These are phyloP conservation scores for Trogon surrucura DNA, from an alignment of 2,113 vertebrate species.

Conservation along the genomic window DNA sequence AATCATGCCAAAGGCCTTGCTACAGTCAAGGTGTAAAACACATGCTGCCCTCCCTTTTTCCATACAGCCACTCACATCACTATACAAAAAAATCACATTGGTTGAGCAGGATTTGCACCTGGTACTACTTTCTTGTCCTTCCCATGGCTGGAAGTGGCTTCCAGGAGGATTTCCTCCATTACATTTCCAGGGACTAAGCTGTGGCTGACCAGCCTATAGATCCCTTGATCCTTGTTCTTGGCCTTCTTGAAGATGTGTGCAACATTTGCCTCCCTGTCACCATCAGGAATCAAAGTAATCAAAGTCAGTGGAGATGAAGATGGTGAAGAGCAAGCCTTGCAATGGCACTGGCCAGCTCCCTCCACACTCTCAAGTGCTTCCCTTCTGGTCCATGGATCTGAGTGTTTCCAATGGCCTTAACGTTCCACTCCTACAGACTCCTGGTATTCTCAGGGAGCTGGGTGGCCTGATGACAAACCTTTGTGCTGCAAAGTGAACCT, in stretches of 20 bases:
- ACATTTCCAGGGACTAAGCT: neutral
- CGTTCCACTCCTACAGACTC: rapidly evolving
- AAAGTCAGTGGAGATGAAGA: neutral
- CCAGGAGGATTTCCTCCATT: neutral
- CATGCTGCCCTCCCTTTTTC: neutral
- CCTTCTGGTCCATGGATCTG: neutral
- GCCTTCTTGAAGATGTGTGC: neutral
- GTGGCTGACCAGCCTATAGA: neutral
- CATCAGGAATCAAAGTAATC: neutral
- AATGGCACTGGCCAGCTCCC: neutral
- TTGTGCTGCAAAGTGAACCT: neutral
- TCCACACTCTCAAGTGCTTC: neutral
- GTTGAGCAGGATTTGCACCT: neutral
- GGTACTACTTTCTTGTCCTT: neutral
- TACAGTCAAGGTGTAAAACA: neutral
- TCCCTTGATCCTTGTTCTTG: neutral
- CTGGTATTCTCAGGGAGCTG: neutral
- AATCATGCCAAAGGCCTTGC: neutral
- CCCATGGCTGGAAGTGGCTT: neutral
- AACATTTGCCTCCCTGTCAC: neutral
- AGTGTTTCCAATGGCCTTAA: neutral
- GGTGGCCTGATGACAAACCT: neutral
- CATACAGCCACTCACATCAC: neutral
- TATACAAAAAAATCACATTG: neutral
- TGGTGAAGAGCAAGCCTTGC: neutral